Evolutionary conservation across 2,888 invertebrate species (phyloP).

Genomic region (Hypomecis punctinalis): DNA sequence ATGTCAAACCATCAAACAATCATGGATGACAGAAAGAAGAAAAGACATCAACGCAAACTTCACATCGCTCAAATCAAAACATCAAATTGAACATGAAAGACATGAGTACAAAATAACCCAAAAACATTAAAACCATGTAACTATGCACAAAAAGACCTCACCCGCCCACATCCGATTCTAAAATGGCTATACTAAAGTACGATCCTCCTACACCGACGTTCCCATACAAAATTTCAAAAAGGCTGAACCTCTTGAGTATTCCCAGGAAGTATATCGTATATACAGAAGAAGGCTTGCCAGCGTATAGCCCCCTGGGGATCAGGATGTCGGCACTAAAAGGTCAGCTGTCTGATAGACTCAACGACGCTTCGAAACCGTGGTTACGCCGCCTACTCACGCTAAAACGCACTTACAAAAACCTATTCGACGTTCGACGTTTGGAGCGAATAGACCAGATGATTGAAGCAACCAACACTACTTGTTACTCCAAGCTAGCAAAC

Average conservation of each 20-base stretch:
- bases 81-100: background rate
- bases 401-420: background rate
- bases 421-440: background rate
- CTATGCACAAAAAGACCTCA: background rate
- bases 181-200: conserved; percentile 1
- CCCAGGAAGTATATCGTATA: background rate
- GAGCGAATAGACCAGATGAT: conserved; percentile 63
- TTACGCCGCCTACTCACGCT: conserved; percentile 35
- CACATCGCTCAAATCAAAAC: conserved; percentile 4
- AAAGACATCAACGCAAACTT: background rate
- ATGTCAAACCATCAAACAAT: background rate
- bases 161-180: background rate
- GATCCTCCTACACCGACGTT: conserved; percentile 12
- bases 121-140: conserved; percentile 3
- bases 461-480: conserved; percentile 66
- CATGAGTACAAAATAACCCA: background rate
- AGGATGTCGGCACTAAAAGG: conserved; percentile 8
- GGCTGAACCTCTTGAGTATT: conserved; percentile 7
- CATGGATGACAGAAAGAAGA: too few species aligned
- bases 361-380: conserved; percentile 11
- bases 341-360: background rate
- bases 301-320: background rate
- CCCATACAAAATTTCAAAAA: conserved; percentile 11
- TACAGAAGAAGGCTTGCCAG: conserved; percentile 12
- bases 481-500: conserved; percentile 70